Base-by-base conservation (phyloP, 2,888 invertebrate genomes). In the Heliconius hortense region DNA sequence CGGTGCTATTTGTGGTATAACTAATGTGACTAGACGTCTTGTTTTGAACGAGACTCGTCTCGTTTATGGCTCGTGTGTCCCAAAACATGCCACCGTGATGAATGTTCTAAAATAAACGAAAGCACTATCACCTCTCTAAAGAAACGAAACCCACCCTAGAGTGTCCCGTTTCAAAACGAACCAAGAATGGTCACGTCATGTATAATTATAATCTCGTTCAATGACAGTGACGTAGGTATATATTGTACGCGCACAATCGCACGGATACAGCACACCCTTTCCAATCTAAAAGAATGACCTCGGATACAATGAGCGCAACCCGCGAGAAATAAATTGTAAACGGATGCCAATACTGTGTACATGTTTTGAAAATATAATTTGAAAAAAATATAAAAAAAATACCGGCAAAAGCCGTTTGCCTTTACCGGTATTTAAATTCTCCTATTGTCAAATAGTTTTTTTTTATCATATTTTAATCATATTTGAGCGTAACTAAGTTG, bases 211-310 rank as follows among this genome's bases (percentile, higher is more conserved):
- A 59, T 63, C 66, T 69, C n/a, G 69, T 72, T 66, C 39, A 76
- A 74, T 73, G 35, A 35, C 48, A 48, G 56, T 63, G 60, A 31
- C 48, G 67, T 73, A 72, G 15, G 35, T 35, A 48, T 60, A 10
- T 67, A 74, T 69, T 72, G 72, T 72, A 71, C 53, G 71, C 59
- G 26, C 69, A 77, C 72, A 70, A 74, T 69, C 21, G 53, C 66
- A 68, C 53, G 77, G 63, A 71, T 71, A 75, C 21, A 39, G 75
- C 79, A 24, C 80, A 79, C 80, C 80, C 75, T 79, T 80, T 81
- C 77, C 78, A 81, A 80, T 79, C 78, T 77, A 79, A 78, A 77
- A 78, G 77, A 77, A 69, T 66, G 78, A 77, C 79, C 79, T 79
- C 76, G 79, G 43, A 73, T 70, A 26, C 56, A 68, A 59, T 62